These are phyloP conservation scores for Saturnia japonica DNA, from an alignment of 2,888 invertebrate species.

Conservation along the genomic window DNA sequence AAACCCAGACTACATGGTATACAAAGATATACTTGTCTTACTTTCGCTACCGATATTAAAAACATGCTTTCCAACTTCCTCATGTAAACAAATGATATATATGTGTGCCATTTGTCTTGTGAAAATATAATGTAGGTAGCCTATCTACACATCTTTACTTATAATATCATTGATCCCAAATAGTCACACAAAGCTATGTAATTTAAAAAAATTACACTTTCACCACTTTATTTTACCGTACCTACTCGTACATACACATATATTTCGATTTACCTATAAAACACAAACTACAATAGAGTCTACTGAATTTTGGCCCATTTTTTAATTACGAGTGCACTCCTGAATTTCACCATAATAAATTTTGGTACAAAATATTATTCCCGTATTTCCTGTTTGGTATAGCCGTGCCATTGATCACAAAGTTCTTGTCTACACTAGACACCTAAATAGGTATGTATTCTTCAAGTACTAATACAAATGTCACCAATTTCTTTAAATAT, in stretches of 20 bases:
- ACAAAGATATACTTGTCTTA: too few relatives aligned
- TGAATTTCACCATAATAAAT: constrained; percentile 71
- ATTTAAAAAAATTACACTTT: too few relatives aligned
- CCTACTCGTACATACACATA: too few relatives aligned
- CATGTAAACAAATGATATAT: too few relatives aligned
- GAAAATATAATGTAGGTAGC: too few relatives aligned
- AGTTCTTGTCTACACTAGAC: constrained; percentile 30
- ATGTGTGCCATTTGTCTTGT: too few relatives aligned
- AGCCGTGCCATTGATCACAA: constrained; percentile 63
- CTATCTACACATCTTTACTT: too few relatives aligned
- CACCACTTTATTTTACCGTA: background rate
- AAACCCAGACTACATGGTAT: too few relatives aligned
- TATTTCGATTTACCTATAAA: background rate
- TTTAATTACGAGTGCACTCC: constrained; percentile 43
- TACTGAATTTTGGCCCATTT: constrained; percentile 4
- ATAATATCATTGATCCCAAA: too few relatives aligned
- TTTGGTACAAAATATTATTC: constrained; percentile 79
- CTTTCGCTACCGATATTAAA: too few relatives aligned
- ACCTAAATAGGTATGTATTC: constrained; percentile 1
- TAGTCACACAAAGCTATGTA: background rate
- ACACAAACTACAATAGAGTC: background rate
- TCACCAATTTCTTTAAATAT: background rate
- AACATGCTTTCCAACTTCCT: too few relatives aligned
- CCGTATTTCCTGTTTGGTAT: constrained; percentile 69
- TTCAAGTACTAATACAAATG: background rate